Evolutionary conservation across 2,797 vertebrate species (phyloP).

Genomic region (Zonotrichia albicollis): DNA sequence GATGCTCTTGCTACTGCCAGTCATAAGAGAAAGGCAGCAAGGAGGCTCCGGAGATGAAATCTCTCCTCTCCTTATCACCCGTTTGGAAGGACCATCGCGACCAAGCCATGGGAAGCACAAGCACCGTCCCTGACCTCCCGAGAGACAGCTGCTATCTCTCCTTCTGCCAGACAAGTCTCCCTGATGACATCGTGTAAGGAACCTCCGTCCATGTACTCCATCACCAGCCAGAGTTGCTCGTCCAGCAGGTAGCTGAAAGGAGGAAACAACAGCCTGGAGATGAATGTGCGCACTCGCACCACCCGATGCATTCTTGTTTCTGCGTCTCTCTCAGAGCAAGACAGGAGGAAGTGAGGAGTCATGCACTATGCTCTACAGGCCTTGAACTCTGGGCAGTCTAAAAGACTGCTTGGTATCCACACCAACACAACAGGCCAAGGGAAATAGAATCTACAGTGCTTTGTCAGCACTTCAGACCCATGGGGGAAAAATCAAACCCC

Average conservation of each 20-base stretch:
- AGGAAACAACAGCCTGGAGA: background rate
- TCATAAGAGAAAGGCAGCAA: background rate
- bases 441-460: too few relatives aligned
- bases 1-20: background rate
- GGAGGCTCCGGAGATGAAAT: background rate
- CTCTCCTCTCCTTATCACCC: background rate
- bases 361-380: too few relatives aligned
- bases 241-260: slow-evolving; percentile 89
- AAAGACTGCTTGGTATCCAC: too few relatives aligned
- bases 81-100: background rate
- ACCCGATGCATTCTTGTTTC: too few relatives aligned
- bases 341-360: too few relatives aligned
- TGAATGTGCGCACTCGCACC: fast-evolving
- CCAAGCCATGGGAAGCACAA: background rate
- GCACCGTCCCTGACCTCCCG: background rate
- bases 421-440: too few relatives aligned
- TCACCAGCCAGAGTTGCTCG: slow-evolving; percentile 78
- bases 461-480: too few relatives aligned
- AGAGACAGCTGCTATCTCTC: background rate
- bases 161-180: background rate
- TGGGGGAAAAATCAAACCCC: too few relatives aligned
- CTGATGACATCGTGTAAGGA: fast-evolving
- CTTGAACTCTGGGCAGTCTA: too few relatives aligned
- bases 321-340: too few relatives aligned
- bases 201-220: background rate